Percentiles rank a stretch among this genome's conserved stretches.
Evolutionary conservation across 2,113 vertebrate species (phyloP).

Genomic region (Symphodus melops): DNA sequence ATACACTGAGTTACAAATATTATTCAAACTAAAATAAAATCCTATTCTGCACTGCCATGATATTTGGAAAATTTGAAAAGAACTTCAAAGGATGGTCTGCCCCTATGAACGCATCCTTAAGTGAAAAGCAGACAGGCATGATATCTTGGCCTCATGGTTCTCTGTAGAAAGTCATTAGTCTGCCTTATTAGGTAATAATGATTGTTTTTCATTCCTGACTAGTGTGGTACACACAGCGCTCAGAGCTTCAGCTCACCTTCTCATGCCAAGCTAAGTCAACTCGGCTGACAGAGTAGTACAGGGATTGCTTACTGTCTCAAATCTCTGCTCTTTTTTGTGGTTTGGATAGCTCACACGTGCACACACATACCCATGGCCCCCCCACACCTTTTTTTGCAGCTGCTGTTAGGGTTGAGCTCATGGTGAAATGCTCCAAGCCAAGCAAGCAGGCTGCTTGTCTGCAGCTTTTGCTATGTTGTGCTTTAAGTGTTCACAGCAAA

Average conservation of each 20-base stretch:
- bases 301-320: constrained; percentile 36
- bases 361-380: too few relatives aligned
- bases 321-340: constrained; percentile 41
- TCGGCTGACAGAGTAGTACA: constrained; percentile 61
- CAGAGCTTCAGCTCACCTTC: constrained; percentile 57
- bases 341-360: constrained; percentile 34
- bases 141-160: constrained; percentile 75
- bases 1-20: too few relatives aligned
- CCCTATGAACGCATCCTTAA: constrained; percentile 32
- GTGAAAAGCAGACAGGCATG: constrained; percentile 57
- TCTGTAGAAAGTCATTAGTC: constrained; percentile 76
- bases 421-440: constrained; percentile 23
- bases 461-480: constrained; percentile 17
- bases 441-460: constrained; percentile 16
- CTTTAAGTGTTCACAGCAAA: constrained; percentile 3
- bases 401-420: constrained; percentile 29
- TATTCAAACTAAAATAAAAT: too few relatives aligned
- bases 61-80: constrained; percentile 2
- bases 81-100: constrained; percentile 3
- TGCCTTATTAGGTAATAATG: constrained; percentile 85
- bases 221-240: constrained; percentile 53
- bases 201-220: constrained; percentile 77
- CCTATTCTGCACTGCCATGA: not conserved
- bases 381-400: not conserved
- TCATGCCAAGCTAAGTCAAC: constrained; percentile 64